Base-by-base conservation (phyloP, 1,140 invertebrate species). In the Agrypnia vestita region DNA sequence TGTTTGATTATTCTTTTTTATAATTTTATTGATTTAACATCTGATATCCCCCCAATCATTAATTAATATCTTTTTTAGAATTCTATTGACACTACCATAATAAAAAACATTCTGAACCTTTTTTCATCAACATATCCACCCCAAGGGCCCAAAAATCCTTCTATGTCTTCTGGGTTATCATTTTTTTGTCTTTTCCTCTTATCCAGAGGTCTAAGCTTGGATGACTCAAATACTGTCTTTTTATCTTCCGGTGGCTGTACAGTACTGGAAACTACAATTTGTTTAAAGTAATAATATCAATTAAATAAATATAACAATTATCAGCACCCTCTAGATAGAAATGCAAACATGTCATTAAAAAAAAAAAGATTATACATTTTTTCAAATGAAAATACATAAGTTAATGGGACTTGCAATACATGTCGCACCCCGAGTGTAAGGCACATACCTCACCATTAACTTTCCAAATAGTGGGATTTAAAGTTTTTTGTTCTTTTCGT, bases 141-240 rank as follows among this genome's bases (percentile, higher is more conserved):
- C 99, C 99, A 99, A 0, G 98, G 99, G 0, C 99, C 98, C 3
- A 98, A 89, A 87, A 98, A 99, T 8, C 97, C 98, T 78, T 96
- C 96, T 78, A 99, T 93, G 90, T 99, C 98, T 44, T 92, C 90
- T 0, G 98, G 93, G 88, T 99, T 93, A 84, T 95, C 93, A 90
- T 99, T 99, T 87, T 93, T 95, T 56, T 94, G 92, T 84, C 97
- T 90, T 90, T 99, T 99, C 85, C 98, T 92, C 86, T 97, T 98
- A 85, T 97, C 95, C 4, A 94, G 88, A 56, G 92, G 92, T 85
- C 93, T 89, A 84, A 93, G 91, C 59, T 93, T 93, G 19, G 94
- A 93, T 46, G 89, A 92, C 88, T 98, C 97, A 91, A 98, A 98
- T 0, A 98, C 97, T 61, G 96, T 97, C 85, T 96, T 96, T 0